Conservation (phyloP, 2,113 vertebrate genomes). For the Acanthochromis polyacanthus region DNA sequence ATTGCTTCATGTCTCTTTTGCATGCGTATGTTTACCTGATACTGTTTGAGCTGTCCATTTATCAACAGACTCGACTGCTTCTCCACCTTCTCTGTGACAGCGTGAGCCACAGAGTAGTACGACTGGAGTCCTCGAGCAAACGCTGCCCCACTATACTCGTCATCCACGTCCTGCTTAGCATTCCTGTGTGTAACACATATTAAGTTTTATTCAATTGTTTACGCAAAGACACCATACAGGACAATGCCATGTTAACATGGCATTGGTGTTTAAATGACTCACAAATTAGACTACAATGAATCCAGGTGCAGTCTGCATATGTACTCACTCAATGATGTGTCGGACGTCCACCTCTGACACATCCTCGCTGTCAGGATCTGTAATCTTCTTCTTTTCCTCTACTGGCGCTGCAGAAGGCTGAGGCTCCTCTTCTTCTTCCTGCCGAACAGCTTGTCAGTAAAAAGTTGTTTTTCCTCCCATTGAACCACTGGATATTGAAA, state of each 20-base stretch:
- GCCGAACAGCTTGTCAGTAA: slow-evolving; percentile 5
- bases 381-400: slow-evolving; percentile 94
- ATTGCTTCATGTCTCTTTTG: background rate
- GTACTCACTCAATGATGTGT: slow-evolving; percentile 95
- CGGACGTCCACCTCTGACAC: slow-evolving; percentile 93
- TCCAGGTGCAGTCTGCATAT: background rate
- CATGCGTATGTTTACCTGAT: slow-evolving; percentile 83
- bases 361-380: slow-evolving; percentile 93
- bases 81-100: slow-evolving; percentile 94
- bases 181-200: slow-evolving; percentile 78
- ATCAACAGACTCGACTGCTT: slow-evolving; percentile 94
- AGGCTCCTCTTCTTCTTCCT: slow-evolving; percentile 93
- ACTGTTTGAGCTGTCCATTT: slow-evolving; percentile 96
- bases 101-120: slow-evolving; percentile 97
- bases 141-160: slow-evolving; percentile 91
- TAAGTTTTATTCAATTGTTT: background rate
- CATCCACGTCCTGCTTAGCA: slow-evolving; percentile 96
- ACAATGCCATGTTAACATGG: background rate
- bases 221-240: background rate
- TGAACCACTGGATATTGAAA: background rate
- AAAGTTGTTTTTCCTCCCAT: background rate
- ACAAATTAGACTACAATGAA: background rate
- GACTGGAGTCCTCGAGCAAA: slow-evolving; percentile 92
- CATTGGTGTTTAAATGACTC: background rate
- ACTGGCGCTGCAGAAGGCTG: slow-evolving; percentile 77